Conservation (phyloP, 2,888 invertebrate species). For the Campoplex nolae region DNA sequence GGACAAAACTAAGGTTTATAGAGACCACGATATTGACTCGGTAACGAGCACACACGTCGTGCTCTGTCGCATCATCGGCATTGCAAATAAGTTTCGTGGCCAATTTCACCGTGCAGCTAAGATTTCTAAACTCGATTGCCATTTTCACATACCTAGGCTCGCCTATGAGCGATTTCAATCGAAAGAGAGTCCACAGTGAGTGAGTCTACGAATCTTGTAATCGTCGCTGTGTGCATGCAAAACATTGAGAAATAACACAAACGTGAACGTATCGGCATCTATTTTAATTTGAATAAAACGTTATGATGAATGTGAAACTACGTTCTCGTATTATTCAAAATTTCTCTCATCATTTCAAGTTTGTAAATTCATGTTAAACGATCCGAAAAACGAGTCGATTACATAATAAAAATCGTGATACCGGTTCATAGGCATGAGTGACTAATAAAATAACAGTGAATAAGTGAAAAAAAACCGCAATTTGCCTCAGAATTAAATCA, state of each 20-base stretch:
- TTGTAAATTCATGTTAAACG: not conserved
- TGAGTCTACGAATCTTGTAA: conserved; percentile 14
- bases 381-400: not conserved
- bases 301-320: not conserved
- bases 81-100: conserved; percentile 53
- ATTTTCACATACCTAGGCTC: conserved; percentile 31
- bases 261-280: not conserved
- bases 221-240: not conserved
- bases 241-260: not conserved
- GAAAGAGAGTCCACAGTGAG: conserved; percentile 5
- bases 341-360: not conserved
- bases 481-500: not conserved
- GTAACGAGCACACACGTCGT: conserved; percentile 38
- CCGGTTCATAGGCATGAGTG: not conserved
- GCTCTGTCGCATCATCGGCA: conserved; percentile 41
- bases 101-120: conserved; percentile 40
- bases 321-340: not conserved
- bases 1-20: not conserved
- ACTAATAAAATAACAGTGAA: not conserved
- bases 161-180: conserved; percentile 34
- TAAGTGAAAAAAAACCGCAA: not conserved
- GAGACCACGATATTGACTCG: conserved; percentile 19
- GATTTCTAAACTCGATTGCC: conserved; percentile 55
- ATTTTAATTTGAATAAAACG: not conserved
- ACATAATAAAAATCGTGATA: not conserved